phyloP scores from a whole-genome alignment of 2,888 invertebrate genomes.

The Adelognathus sp. region DNA sequence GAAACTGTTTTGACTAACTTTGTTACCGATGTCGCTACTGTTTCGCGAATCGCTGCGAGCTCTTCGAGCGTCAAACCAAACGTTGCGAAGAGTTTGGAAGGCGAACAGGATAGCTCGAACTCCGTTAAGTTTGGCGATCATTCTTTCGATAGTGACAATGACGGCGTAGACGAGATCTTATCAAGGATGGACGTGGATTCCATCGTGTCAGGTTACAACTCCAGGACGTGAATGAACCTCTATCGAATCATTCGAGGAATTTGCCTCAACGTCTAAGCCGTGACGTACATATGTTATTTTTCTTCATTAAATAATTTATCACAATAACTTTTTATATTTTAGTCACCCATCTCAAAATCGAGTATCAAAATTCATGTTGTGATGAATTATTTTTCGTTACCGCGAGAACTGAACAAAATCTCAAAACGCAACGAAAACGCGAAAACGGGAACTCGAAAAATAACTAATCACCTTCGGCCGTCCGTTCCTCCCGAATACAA shows the following conservation, averaged over 20 bases:
- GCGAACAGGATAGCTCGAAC: not conserved
- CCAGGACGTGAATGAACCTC: conserved; percentile 7
- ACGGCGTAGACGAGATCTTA: conserved; percentile 73
- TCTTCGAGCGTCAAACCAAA: not conserved
- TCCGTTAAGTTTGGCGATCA: conserved; percentile 47
- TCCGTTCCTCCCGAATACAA: too few species aligned
- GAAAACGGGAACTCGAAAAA: too few species aligned
- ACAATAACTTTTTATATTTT: not conserved
- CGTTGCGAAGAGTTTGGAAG: not conserved
- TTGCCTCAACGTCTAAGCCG: not conserved
- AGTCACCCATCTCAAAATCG: too few species aligned
- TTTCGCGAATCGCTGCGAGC: conserved; percentile 12
- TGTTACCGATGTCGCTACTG: conserved; percentile 23
- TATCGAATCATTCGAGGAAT: not conserved
- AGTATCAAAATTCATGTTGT: too few species aligned
- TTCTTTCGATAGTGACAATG: conserved; percentile 61
- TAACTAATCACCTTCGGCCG: too few species aligned
- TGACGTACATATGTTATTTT: conserved; percentile 20
- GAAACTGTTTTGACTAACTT: conserved; percentile 29
- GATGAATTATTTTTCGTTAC: too few species aligned
- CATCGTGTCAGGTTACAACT: conserved; percentile 59
- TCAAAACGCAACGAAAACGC: too few species aligned
- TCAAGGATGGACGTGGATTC: conserved; percentile 74
- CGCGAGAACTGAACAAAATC: too few species aligned
- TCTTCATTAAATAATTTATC: conserved; percentile 16